Base-by-base conservation (phyloP, 2,888 invertebrate species). In the Hypomecis punctinalis region DNA sequence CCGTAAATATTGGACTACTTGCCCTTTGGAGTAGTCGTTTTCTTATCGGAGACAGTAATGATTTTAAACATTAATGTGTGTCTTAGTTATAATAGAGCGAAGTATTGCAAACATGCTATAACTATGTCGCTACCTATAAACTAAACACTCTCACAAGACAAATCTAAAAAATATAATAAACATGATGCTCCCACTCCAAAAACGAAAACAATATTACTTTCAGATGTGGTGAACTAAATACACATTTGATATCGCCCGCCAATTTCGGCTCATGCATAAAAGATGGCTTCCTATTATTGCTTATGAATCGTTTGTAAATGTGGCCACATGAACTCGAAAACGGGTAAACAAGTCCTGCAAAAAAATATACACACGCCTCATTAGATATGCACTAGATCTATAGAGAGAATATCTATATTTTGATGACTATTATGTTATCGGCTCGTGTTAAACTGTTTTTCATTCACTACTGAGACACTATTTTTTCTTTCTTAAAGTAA, bases 1-100 rank as follows among this genome's bases (percentile, higher is more conserved):
- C 71, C 75, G 80, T 86, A 79, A 84, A 87, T 83, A 84, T 85
- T 83, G 69, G 77, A 68, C 60, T 78, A 71, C 79, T 77, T 79
- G 76, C 80, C 82, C 79, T 82, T 79, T 76, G 60, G 78, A 80
- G 80, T 79, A 75, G 77, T 76, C 72, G 66, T 67, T 56, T 43
- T 67, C 71, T 83, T 86, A 80, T 79, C 80, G 71, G 23, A 9
- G 61, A 52, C 46, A 35, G 33, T 66, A 66, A 56, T 64, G 58
- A 13, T 42, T 61, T 36, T 35, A 42, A 40, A 61, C 58, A 59
- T 53, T 59, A 61, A 54, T 51, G 43, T 56, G 10, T 51, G 37
- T 52, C 45, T 36, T 46, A 52, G 39, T 49, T 43, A 39, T 51
- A 63, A 33, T 58, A 54, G 49, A 51, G 10, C 23, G 42, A 45